Evolutionary conservation across 2,797 vertebrate species (phyloP), one percentile per base, ranked within the genome.

Genomic region (Loris lydekkerianus): DNA sequence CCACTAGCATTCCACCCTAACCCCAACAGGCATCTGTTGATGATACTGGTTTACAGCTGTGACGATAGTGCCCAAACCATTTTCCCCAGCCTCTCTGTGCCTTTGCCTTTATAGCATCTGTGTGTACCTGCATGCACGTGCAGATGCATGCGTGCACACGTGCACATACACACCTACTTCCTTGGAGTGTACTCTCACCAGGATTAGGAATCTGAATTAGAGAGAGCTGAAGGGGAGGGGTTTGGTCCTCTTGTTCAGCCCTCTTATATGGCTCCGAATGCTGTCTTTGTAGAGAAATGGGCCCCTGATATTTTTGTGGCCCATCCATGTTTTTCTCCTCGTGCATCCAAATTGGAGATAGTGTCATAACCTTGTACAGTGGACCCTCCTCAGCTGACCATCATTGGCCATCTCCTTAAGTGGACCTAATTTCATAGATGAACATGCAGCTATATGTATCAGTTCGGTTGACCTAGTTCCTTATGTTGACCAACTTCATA

Each of bases 101-200:
- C 21, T 83, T 56, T 65, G 25, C 31, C 86, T 86, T 69, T 0
- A 2, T 73, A 18, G 34, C n/a, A 37, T 37, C 40, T 10, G 10
- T 27, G 37, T 56, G 43, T 88, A 46, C 15, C 2, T 17, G 14
- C 5, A 21, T 56, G 21, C 25, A 14, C 9, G 34, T 27, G 9
- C n/a, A 27, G 27, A 29, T 5, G 34, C 9, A 13, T 27, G 13
- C 5, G 0, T 2, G 27, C 4, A n/a, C 20, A 20, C 27, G 20
- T 9, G 43, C 46, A n/a, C 49, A 31, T 20, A 46, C n/a, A 53
- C 15, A 4, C 14, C 29, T 69, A n/a, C 15, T 89, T 14, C 49
- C 81, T 29, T 56, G 10, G 49, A 18, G 29, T 31, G 63, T 53
- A 5, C 11, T 11, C 31, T 60, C 23, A 60, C 37, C 46, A n/a